These are phyloP conservation scores for Anthrax anthrax DNA, from an alignment of 2,888 invertebrate genomes.

Conservation along the genomic window DNA sequence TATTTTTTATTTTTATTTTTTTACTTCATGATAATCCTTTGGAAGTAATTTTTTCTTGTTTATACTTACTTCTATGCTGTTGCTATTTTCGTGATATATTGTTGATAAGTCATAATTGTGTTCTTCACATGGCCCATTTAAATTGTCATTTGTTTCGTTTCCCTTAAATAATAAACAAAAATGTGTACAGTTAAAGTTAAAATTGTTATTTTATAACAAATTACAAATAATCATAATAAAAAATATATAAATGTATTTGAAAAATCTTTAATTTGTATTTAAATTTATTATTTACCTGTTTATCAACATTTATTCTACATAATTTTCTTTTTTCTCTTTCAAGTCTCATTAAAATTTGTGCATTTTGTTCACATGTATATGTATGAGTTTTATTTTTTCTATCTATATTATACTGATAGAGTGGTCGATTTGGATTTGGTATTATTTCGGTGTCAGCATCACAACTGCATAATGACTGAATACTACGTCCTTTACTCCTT, in stretches of 20 bases:
- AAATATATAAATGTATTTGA: not conserved
- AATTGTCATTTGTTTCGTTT: constrained; percentile 5
- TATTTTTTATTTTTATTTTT: no score
- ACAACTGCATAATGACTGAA: constrained; percentile 33
- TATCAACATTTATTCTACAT: constrained; percentile 11
- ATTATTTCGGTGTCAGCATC: constrained; percentile 32
- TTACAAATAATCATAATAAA: not conserved
- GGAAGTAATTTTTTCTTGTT: no score
- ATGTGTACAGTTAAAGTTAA: no score
- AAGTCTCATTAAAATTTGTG: constrained; percentile 35
- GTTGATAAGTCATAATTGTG: constrained; percentile 8
- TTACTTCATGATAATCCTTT: no score
- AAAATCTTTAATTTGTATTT: not conserved
- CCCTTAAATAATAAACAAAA: constrained; percentile 3
- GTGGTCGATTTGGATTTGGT: constrained; percentile 29
- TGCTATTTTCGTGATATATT: constrained; percentile 8
- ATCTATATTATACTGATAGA: constrained; percentile 36
- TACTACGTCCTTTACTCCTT: constrained; percentile 31
- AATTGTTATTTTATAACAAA: no score
- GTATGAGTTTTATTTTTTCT: constrained; percentile 34
- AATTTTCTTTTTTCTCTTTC: constrained; percentile 27
- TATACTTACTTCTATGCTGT: constrained; percentile 9
- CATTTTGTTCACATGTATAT: constrained; percentile 38
- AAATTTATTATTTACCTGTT: constrained; percentile 17
- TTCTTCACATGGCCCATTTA: constrained; percentile 8